These are phyloP conservation scores for Vespertilio murinus DNA, from an alignment of 2,797 vertebrate genomes.

Conservation along the genomic window DNA sequence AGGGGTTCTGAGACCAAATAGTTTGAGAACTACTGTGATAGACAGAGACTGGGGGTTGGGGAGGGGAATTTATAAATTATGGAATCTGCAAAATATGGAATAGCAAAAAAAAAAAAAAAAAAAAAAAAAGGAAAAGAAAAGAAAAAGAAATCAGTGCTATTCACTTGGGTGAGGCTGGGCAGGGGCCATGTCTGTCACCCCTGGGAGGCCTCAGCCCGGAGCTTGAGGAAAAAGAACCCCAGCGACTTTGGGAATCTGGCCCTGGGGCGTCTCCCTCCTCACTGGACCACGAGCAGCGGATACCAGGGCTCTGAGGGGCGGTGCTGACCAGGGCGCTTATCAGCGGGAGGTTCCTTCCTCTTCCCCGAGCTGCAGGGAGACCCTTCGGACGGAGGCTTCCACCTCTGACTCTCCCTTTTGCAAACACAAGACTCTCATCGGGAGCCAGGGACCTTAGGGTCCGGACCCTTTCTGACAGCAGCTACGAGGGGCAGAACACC, in stretches of 20 bases:
- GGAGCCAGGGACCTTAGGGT: neutral
- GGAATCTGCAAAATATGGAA: neutral
- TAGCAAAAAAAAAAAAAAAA: neutral
- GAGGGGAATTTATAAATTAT: neutral
- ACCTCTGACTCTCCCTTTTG: neutral
- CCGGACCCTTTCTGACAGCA: neutral
- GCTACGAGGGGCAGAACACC: neutral
- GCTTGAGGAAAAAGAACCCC: neutral
- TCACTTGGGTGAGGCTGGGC: neutral
- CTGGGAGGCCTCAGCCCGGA: neutral
- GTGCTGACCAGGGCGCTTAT: neutral
- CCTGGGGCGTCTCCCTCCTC: neutral
- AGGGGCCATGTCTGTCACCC: neutral
- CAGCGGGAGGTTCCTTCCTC: neutral
- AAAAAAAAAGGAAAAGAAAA: too few relatives aligned
- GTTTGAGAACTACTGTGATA: neutral
- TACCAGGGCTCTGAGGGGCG: neutral
- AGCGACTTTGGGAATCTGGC: neutral
- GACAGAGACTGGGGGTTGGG: neutral
- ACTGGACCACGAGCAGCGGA: neutral
- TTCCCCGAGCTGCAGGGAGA: neutral
- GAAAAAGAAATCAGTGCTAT: neutral
- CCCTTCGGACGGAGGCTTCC: neutral
- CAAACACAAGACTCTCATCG: neutral
- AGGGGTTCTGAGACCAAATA: neutral